Evolutionary conservation across 2,797 vertebrate species (phyloP).

Genomic region (Hippopotamyrus pictus): DNA sequence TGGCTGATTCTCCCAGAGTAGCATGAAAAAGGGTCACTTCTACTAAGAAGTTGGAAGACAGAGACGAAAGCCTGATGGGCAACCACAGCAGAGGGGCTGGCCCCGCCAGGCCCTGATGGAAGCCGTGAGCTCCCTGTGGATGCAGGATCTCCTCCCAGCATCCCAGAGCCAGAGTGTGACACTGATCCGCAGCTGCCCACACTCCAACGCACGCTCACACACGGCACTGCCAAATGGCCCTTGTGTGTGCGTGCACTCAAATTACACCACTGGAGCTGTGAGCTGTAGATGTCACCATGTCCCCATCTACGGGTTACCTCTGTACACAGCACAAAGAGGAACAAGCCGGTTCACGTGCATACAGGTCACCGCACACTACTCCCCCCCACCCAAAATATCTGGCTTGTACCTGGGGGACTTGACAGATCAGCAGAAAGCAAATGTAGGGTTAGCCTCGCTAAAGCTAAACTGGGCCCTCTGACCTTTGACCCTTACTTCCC

Average conservation of each 20-base stretch:
- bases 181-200: neutral
- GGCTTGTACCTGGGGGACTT: neutral
- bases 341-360: neutral
- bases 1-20: neutral
- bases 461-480: neutral
- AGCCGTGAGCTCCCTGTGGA: neutral
- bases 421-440: neutral
- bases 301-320: neutral
- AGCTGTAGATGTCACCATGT: neutral
- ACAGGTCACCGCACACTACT: neutral
- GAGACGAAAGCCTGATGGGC: neutral
- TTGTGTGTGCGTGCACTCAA: neutral
- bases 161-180: neutral
- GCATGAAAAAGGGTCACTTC: neutral
- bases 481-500: constrained; percentile 15
- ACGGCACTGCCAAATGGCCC: no score
- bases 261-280: neutral
- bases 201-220: neutral
- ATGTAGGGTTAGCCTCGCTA: neutral
- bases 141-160: neutral
- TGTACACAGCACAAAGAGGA: neutral
- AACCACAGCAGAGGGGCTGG: neutral
- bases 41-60: neutral
- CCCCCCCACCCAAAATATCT: neutral
- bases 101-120: neutral